Percentiles rank a stretch among this genome's conserved stretches.
phyloP scores from a whole-genome alignment of 2,113 vertebrate genomes.

The Hymenochirus boettgeri region DNA sequence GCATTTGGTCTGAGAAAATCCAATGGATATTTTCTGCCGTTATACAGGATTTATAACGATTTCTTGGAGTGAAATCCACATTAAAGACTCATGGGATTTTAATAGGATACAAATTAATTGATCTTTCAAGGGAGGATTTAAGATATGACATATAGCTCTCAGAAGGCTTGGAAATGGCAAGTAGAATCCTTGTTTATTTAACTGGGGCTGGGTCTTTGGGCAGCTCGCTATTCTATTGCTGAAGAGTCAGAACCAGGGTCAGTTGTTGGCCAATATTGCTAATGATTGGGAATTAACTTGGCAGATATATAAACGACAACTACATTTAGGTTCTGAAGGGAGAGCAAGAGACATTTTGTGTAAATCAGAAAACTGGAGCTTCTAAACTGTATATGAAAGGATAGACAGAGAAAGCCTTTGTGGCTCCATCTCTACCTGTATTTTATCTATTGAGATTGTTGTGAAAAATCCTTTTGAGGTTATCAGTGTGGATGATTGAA shows the following conservation, averaged over 20 bases:
- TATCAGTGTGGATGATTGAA: no score
- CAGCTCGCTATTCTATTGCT: slow-evolving; percentile 57
- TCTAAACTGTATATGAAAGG: slow-evolving; percentile 66
- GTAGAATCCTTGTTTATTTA: slow-evolving; percentile 68
- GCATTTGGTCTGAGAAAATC: slow-evolving; percentile 9
- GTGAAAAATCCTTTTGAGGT: slow-evolving; percentile 68
- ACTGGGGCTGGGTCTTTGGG: slow-evolving; percentile 55
- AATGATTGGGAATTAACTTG: slow-evolving; percentile 70
- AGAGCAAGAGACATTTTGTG: slow-evolving; percentile 63
- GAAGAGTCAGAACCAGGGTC: slow-evolving; percentile 49
- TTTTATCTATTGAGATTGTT: slow-evolving; percentile 67
- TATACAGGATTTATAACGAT: no score
- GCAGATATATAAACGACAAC: slow-evolving; percentile 63
- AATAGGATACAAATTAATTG: not conserved
- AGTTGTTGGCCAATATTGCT: slow-evolving; percentile 71
- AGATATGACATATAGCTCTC: slow-evolving; percentile 60
- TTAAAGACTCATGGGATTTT: not conserved
- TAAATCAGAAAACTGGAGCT: slow-evolving; percentile 64
- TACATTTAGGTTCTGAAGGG: slow-evolving; percentile 66
- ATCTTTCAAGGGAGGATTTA: slow-evolving; percentile 37
- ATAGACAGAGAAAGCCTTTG: slow-evolving; percentile 77
- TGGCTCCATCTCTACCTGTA: slow-evolving; percentile 61
- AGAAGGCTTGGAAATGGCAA: slow-evolving; percentile 73
- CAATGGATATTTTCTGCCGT: not conserved
- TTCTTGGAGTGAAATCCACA: not conserved